phyloP scores from a whole-genome alignment of 1,140 invertebrate genomes.

The Euura lappo region DNA sequence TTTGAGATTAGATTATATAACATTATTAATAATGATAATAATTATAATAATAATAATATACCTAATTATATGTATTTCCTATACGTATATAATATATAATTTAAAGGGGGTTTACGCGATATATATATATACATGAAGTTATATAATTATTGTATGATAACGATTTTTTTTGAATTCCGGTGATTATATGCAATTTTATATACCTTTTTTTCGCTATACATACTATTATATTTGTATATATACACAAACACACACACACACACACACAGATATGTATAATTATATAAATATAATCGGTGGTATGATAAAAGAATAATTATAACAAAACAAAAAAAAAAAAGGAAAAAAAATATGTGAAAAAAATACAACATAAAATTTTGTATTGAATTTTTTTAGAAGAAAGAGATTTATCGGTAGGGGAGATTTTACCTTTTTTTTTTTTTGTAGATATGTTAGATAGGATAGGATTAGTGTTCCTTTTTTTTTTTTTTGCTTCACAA shows the following conservation, averaged over 20 bases:
- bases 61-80: background rate
- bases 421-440: no score
- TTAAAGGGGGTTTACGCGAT: background rate
- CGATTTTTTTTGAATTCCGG: background rate
- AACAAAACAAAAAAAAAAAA: background rate
- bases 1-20: background rate
- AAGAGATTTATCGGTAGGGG: background rate
- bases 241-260: no score
- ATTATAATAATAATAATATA: no score
- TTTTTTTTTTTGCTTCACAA: no score
- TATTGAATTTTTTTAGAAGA: background rate
- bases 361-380: background rate
- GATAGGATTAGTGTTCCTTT: no score
- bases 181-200: background rate
- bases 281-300: background rate
- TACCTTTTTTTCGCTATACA: background rate
- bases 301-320: background rate
- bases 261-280: background rate
- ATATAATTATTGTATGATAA: background rate
- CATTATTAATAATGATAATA: no score
- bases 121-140: background rate
- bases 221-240: no score
- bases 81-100: conserved; percentile 1
- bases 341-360: background rate
- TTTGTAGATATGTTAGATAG: no score